Conservation (phyloP, 1,140 invertebrate species). For the Drosophila mayri region DNA sequence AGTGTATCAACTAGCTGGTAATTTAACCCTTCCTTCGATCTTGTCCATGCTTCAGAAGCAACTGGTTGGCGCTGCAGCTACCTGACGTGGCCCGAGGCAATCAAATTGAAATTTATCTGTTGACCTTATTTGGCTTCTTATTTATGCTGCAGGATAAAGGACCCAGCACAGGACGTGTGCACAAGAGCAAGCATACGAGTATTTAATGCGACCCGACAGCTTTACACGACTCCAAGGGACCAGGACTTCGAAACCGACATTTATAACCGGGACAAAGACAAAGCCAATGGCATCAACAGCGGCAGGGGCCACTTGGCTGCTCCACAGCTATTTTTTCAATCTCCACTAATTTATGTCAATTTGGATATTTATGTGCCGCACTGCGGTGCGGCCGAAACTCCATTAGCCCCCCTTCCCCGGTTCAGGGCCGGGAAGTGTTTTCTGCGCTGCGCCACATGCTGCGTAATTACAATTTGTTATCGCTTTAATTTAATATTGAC, state of each 20-base stretch:
- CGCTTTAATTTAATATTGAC: constrained; percentile 68
- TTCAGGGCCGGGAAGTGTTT: constrained; percentile 9
- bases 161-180: constrained; percentile 10
- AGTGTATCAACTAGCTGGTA: neutral
- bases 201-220: constrained; percentile 52
- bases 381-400: constrained; percentile 46
- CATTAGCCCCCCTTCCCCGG: constrained; percentile 32
- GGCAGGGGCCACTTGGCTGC: constrained; percentile 32
- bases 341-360: constrained; percentile 67
- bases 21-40: neutral
- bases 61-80: constrained; percentile 21
- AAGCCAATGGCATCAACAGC: constrained; percentile 13
- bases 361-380: constrained; percentile 62
- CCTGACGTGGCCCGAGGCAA: constrained; percentile 39
- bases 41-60: constrained; percentile 13
- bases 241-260: constrained; percentile 28
- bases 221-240: constrained; percentile 37
- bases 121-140: constrained; percentile 57
- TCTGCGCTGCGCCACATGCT: constrained; percentile 41
- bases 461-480: constrained; percentile 67
- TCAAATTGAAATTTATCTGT: constrained; percentile 63
- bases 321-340: constrained; percentile 51
- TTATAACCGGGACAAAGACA: constrained; percentile 48
- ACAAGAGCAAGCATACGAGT: constrained; percentile 43
- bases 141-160: constrained; percentile 40